phyloP scores from a whole-genome alignment of 2,113 vertebrate genomes.

The Plotosus lineatus region DNA sequence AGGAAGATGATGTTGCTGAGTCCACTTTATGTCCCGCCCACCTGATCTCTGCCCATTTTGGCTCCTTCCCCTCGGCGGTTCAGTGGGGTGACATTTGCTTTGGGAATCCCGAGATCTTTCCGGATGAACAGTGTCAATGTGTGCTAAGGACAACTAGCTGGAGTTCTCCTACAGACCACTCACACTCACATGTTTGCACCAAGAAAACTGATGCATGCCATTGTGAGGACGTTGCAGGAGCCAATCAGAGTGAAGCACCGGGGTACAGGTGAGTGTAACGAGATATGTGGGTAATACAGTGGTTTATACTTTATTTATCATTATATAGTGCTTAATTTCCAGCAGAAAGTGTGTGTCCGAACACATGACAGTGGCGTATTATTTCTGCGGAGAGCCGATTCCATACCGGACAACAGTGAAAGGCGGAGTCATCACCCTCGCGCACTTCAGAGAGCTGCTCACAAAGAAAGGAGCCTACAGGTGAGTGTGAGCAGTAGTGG shows the following conservation, averaged over 20 bases:
- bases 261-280: slow-evolving; percentile 74
- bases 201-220: slow-evolving; percentile 82
- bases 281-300: too few relatives aligned
- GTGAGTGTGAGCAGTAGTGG: too few relatives aligned
- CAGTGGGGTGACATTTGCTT: slow-evolving; percentile 83
- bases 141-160: slow-evolving; percentile 91
- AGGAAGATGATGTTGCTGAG: slow-evolving; percentile 90
- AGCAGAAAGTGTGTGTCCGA: slow-evolving; percentile 69
- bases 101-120: slow-evolving; percentile 89
- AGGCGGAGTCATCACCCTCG: slow-evolving; percentile 85
- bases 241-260: slow-evolving; percentile 74
- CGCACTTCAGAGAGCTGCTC: slow-evolving; percentile 96
- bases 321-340: background rate
- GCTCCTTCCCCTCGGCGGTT: slow-evolving; percentile 62
- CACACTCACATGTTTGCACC: slow-evolving; percentile 62
- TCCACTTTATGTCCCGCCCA: slow-evolving; percentile 75
- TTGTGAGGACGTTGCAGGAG: slow-evolving; percentile 71
- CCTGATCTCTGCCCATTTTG: slow-evolving; percentile 62
- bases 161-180: slow-evolving; percentile 22
- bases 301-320: background rate
- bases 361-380: slow-evolving; percentile 92
- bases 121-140: slow-evolving; percentile 89
- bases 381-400: slow-evolving; percentile 94
- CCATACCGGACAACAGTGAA: slow-evolving; percentile 91
- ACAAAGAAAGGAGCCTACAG: slow-evolving; percentile 97